Evolutionary conservation across 2,888 invertebrate genomes (phyloP).

Genomic region (Rhingia rostrata): DNA sequence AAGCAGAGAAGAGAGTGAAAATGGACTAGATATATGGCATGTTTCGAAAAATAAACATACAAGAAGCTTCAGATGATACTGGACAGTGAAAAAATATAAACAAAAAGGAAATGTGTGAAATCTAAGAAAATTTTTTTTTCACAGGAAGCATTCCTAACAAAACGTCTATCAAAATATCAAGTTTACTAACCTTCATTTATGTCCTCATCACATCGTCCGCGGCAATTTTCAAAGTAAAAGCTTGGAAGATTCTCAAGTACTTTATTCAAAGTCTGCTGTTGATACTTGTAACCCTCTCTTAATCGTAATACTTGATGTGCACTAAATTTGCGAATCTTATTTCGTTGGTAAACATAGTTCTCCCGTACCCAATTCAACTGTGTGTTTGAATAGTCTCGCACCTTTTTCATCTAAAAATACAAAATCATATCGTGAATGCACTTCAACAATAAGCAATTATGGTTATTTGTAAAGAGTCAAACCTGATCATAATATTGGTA

Average conservation of each 20-base stretch:
- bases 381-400: constrained; percentile 94
- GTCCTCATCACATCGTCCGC: constrained; percentile 88
- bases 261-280: constrained; percentile 97
- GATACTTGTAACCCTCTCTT: constrained; percentile 96
- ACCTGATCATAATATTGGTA: constrained; percentile 98
- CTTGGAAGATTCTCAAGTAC: constrained; percentile 95
- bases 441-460: not conserved
- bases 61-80: too few relatives aligned
- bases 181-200: constrained; percentile 80
- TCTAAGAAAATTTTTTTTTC: too few relatives aligned
- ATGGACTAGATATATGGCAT: too few relatives aligned
- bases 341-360: constrained; percentile 97
- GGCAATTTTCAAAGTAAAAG: constrained; percentile 96
- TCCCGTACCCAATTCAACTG: constrained; percentile 97
- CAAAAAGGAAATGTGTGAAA: too few relatives aligned
- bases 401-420: constrained; percentile 90
- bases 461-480: constrained; percentile 72
- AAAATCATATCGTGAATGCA: not conserved
- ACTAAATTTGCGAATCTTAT: constrained; percentile 97
- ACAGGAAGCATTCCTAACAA: too few relatives aligned
- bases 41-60: too few relatives aligned
- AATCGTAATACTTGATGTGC: constrained; percentile 94
- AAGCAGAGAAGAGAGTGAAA: too few relatives aligned
- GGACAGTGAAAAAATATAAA: too few relatives aligned
- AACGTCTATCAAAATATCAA: too few relatives aligned